Percentiles rank a stretch among this genome's conserved stretches.
Evolutionary conservation across 2,797 vertebrate species (phyloP).

Genomic region (Micromesistius poutassou): DNA sequence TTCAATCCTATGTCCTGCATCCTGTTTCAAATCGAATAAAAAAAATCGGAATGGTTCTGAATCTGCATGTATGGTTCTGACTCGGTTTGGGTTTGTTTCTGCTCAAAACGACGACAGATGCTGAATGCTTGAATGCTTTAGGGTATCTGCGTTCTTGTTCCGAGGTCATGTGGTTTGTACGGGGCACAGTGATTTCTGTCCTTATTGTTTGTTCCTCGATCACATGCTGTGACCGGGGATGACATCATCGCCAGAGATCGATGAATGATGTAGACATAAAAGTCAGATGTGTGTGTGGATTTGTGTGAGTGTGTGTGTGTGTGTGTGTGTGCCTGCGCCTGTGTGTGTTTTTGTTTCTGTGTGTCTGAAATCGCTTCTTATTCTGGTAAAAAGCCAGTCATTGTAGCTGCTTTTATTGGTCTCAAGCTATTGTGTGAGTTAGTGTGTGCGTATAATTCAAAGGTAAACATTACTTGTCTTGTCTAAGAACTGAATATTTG

Average conservation of each 20-base stretch:
- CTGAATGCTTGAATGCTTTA: neutral
- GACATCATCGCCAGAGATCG: neutral
- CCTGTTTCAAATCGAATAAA: no score
- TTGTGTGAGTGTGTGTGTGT: no score
- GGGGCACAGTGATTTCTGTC: neutral
- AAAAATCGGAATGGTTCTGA: no score
- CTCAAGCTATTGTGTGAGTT: neutral
- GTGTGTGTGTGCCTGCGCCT: no score
- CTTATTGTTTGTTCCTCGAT: neutral
- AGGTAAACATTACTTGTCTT: no score
- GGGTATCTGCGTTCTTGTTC: neutral
- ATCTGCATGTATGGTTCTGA: no score
- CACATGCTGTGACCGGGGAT: neutral
- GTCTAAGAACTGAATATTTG: no score
- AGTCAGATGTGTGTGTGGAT: neutral
- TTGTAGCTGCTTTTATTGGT: constrained; percentile 20
- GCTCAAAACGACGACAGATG: no score
- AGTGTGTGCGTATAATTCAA: no score
- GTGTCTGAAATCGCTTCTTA: neutral
- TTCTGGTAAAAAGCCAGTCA: constrained; percentile 22
- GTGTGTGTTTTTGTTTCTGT: neutral
- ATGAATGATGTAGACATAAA: neutral
- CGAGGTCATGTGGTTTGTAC: neutral
- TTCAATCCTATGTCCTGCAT: no score
- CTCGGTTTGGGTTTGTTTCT: no score